Percentiles rank a stretch among this genome's conserved stretches.
Evolutionary conservation across 1,140 invertebrate genomes (phyloP).

Genomic region (Drosophila setifemur): DNA sequence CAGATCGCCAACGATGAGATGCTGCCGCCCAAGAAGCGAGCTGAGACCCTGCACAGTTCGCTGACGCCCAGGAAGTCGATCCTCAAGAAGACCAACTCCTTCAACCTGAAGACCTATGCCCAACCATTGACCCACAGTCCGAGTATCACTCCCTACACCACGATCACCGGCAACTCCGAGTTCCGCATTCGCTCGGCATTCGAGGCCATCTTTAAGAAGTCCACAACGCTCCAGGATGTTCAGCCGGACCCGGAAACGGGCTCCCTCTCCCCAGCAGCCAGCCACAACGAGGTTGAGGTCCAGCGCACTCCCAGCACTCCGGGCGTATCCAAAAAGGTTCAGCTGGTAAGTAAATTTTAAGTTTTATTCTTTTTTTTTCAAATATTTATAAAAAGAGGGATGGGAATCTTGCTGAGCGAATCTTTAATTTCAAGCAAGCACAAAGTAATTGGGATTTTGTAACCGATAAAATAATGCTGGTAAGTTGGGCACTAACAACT

Average conservation of each 20-base stretch:
- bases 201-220: constrained; percentile 94
- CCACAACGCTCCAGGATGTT: constrained; percentile 91
- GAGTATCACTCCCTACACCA: constrained; percentile 89
- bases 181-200: constrained; percentile 91
- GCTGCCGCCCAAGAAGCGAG: constrained; percentile 78
- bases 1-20: constrained; percentile 83
- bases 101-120: constrained; percentile 89
- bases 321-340: constrained; percentile 91
- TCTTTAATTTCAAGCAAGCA: constrained; percentile 60
- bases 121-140: constrained; percentile 87
- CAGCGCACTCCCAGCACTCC: constrained; percentile 87
- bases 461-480: constrained; percentile 70
- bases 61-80: constrained; percentile 92
- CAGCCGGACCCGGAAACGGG: constrained; percentile 87
- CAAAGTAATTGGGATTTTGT: constrained; percentile 74
- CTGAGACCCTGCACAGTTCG: constrained; percentile 83
- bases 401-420: background rate
- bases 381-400: background rate
- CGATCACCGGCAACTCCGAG: constrained; percentile 93
- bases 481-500: constrained; percentile 38
- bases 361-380: too few species aligned
- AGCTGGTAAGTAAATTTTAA: constrained; percentile 87
- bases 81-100: constrained; percentile 95
- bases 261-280: constrained; percentile 54
- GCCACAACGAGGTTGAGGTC: constrained; percentile 67